A percentile compares a stretch with the other conserved stretches of the same genome.
Conservation (phyloP, 1,140 invertebrate species). For the Brachionus koreanus region DNA sequence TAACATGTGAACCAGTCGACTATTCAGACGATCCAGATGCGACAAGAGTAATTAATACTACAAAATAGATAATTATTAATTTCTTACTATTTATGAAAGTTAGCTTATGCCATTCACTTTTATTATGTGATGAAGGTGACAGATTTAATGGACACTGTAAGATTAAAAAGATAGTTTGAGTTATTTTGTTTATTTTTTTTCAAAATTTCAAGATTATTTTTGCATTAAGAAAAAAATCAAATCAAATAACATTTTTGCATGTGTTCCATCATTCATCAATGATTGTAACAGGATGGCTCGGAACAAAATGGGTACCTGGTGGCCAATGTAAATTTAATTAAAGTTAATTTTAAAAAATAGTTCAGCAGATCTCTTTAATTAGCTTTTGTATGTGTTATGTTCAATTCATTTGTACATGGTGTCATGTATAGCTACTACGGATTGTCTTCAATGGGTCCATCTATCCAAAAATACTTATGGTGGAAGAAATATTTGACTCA, state of each 20-base stretch:
- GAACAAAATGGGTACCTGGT: constrained; percentile 49
- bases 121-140: constrained; percentile 49
- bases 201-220: constrained; percentile 45
- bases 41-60: not conserved
- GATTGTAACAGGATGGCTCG: constrained; percentile 51
- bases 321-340: constrained; percentile 23
- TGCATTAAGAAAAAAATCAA: constrained; percentile 69
- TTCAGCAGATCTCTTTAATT: not conserved
- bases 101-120: constrained; percentile 46
- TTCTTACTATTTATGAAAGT: not conserved
- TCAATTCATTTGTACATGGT: constrained; percentile 70
- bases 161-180: not conserved
- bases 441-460: constrained; percentile 62
- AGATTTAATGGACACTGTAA: constrained; percentile 47
- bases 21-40: not conserved
- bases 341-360: not conserved
- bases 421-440: constrained; percentile 76
- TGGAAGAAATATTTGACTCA: constrained; percentile 59
- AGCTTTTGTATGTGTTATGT: constrained; percentile 50
- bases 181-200: not conserved
- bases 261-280: constrained; percentile 65
- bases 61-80: not conserved
- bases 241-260: constrained; percentile 72
- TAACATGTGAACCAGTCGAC: constrained; percentile 32
- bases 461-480: constrained; percentile 58